A percentile compares a stretch with the other conserved stretches of the same genome.
phyloP scores from a whole-genome alignment of 1,140 invertebrate species.

The Drosophila lowei region DNA sequence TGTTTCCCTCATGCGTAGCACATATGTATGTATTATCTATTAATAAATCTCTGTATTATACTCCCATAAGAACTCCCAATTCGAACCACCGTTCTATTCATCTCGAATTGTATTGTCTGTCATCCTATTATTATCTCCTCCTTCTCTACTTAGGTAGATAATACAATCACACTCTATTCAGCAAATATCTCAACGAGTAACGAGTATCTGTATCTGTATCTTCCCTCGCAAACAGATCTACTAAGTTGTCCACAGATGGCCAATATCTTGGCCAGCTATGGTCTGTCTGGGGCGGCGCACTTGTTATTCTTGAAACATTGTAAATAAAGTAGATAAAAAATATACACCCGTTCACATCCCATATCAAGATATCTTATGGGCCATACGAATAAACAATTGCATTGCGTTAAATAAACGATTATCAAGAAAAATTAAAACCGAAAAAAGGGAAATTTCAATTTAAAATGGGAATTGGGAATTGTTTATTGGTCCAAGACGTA shows the following conservation, averaged over 20 bases:
- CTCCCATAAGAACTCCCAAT: no score
- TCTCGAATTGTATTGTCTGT: no score
- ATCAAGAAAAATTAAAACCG: slow-evolving; percentile 1
- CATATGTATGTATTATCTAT: no score
- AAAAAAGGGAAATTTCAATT: background rate
- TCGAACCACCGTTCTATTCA: no score
- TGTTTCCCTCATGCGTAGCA: no score
- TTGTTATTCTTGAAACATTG: slow-evolving; percentile 50
- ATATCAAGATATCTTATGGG: slow-evolving; percentile 8
- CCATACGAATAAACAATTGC: slow-evolving; percentile 10
- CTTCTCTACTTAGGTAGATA: no score
- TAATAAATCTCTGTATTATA: no score
- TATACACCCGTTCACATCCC: background rate
- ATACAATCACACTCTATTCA: no score
- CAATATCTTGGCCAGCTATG: slow-evolving; percentile 50
- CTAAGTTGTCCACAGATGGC: slow-evolving; percentile 38
- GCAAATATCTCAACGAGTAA: no score
- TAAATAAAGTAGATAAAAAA: slow-evolving; percentile 62
- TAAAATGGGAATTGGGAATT: background rate
- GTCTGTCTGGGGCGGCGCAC: slow-evolving; percentile 11
- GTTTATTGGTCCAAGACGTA: slow-evolving; percentile 43
- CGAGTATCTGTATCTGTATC: no score
- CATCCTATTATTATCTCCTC: no score
- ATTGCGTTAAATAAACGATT: slow-evolving; percentile 11
- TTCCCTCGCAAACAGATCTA: background rate